A percentile compares a stretch with the other conserved stretches of the same genome.
Conservation (phyloP, 35 echinoderm and acorn worm genomes). For the Heliocidaris tuberculata region DNA sequence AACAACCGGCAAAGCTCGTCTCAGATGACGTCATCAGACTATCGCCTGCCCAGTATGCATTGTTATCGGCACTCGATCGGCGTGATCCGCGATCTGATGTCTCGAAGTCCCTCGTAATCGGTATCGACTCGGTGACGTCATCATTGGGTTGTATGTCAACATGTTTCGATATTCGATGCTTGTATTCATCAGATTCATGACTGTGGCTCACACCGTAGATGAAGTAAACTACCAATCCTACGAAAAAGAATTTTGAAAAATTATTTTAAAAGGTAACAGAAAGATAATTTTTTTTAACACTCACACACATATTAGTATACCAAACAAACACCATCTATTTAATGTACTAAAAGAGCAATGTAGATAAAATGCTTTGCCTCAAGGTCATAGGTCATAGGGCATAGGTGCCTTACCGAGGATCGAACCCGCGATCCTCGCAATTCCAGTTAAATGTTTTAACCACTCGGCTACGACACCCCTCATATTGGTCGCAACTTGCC, state of each 20-base stretch:
- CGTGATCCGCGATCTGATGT: slow-evolving; percentile 25
- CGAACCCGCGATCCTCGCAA: too few species aligned
- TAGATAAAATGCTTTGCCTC: not conserved
- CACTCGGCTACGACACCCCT: too few species aligned
- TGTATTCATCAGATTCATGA: slow-evolving; percentile 1
- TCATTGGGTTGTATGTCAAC: not conserved
- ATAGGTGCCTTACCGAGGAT: too few species aligned
- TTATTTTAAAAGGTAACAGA: not conserved
- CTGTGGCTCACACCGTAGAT: slow-evolving; percentile 29
- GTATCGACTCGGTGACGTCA: slow-evolving; percentile 5
- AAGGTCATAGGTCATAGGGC: not conserved
- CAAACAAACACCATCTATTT: too few species aligned
- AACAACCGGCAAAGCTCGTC: slow-evolving; percentile 43
- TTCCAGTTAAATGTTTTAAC: too few species aligned
- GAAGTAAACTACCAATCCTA: slow-evolving; percentile 28
- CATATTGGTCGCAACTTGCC: too few species aligned
- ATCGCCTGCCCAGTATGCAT: slow-evolving; percentile 43
- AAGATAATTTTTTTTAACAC: not conserved
- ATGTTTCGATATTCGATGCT: slow-evolving; percentile 25
- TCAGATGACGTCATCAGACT: slow-evolving; percentile 34
- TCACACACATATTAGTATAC: not conserved
- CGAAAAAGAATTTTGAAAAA: not conserved
- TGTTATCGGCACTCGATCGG: slow-evolving; percentile 36
- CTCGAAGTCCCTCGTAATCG: slow-evolving; percentile 36
- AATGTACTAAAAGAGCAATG: too few species aligned